Evolutionary conservation across 1,140 invertebrate species (phyloP).

Genomic region (Stegodyphus mimosarum): DNA sequence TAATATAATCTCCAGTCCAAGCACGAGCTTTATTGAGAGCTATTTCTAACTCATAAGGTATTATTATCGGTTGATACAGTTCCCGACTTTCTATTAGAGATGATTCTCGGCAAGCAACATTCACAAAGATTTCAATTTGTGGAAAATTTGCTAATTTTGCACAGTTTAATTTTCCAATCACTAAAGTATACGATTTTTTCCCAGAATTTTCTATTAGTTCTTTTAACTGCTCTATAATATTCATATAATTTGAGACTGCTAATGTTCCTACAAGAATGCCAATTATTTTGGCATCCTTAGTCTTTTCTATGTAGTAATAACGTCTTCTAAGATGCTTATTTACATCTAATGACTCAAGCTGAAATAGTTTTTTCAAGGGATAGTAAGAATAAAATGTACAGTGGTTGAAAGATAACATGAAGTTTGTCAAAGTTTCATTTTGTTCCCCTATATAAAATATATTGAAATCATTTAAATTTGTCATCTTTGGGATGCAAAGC

Average conservation of each 20-base stretch:
- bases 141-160: conserved; percentile 93
- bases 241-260: conserved; percentile 82
- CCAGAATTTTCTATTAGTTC: conserved; percentile 77
- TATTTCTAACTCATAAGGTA: conserved; percentile 92
- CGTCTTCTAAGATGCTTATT: conserved; percentile 77
- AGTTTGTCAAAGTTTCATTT: conserved; percentile 70
- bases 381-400: conserved; percentile 69
- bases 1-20: conserved; percentile 76
- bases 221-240: conserved; percentile 82
- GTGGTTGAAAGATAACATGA: conserved; percentile 70
- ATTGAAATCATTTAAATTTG: conserved; percentile 68
- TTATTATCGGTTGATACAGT: conserved; percentile 88
- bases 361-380: conserved; percentile 63
- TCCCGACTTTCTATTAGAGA: conserved; percentile 83
- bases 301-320: conserved; percentile 85
- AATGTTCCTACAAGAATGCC: conserved; percentile 91
- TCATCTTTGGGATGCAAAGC: conserved; percentile 62
- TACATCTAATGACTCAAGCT: conserved; percentile 64
- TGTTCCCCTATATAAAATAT: conserved; percentile 73
- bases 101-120: conserved; percentile 91
- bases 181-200: conserved; percentile 90
- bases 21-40: conserved; percentile 78
- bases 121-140: conserved; percentile 91
- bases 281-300: conserved; percentile 86
- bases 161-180: conserved; percentile 91